phyloP scores from a whole-genome alignment of 2,797 vertebrate genomes.

The Falco rusticolus region DNA sequence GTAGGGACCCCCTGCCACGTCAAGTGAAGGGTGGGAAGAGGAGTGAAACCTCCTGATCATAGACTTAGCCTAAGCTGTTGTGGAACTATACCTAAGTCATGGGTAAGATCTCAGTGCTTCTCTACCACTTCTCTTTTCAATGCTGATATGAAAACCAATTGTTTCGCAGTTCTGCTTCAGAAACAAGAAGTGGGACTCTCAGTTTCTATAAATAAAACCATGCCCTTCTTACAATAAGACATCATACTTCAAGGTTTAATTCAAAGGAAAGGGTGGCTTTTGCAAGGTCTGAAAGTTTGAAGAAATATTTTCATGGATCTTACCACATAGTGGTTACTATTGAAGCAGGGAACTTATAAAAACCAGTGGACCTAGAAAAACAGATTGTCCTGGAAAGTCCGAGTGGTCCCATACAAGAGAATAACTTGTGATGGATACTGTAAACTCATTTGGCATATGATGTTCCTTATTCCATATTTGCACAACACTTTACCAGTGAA shows the following conservation, averaged over 20 bases:
- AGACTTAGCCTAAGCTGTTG: background rate
- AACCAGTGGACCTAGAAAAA: background rate
- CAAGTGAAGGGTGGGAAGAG: background rate
- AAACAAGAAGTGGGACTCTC: constrained; percentile 1
- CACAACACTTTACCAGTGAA: background rate
- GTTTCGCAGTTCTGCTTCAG: constrained; percentile 26
- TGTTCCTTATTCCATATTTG: background rate
- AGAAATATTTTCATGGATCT: background rate
- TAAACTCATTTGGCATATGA: background rate
- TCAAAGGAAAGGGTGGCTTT: background rate
- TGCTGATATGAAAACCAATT: background rate
- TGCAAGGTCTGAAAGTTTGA: background rate
- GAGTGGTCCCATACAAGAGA: background rate
- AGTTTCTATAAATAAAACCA: background rate
- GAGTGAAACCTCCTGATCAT: background rate
- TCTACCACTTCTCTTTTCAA: background rate
- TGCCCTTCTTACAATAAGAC: background rate
- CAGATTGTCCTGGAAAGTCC: background rate
- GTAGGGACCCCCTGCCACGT: rapidly evolving
- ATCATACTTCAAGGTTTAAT: background rate
- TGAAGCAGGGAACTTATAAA: background rate
- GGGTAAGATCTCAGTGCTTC: background rate
- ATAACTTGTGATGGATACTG: background rate
- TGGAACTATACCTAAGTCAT: background rate
- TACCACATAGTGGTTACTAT: background rate